These are phyloP conservation scores for Sebastes goodei DNA, from an alignment of 2,797 vertebrate genomes.

Conservation along the genomic window DNA sequence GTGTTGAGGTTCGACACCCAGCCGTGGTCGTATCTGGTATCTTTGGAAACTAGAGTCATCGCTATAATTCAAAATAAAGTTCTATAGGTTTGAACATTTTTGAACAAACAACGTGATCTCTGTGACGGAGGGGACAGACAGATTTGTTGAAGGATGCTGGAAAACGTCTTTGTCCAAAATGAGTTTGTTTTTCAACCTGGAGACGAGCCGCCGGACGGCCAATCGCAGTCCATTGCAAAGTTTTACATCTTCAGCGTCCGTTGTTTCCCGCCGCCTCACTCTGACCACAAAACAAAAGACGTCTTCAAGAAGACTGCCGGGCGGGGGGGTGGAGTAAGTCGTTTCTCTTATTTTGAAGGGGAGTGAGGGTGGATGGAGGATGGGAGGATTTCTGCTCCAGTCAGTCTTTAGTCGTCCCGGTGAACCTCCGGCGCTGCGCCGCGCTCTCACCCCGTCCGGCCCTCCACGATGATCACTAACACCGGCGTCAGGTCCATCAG, in stretches of 20 bases:
- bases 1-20: neutral
- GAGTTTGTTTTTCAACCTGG: neutral
- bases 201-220: neutral
- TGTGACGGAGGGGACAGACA: neutral
- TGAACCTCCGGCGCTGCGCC: neutral
- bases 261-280: neutral
- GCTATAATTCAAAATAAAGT: neutral
- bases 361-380: neutral
- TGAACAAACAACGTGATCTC: neutral
- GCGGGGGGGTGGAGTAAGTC: neutral
- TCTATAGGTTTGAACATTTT: neutral
- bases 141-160: neutral
- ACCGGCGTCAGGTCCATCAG: constrained; percentile 84
- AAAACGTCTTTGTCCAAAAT: neutral
- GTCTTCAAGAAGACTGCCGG: neutral
- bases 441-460: constrained; percentile 13
- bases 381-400: neutral
- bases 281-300: neutral
- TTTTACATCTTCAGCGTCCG: neutral
- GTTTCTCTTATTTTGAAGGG: neutral
- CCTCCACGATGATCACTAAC: constrained; percentile 78
- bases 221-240: neutral
- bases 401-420: constrained; percentile 9
- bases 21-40: accelerated
- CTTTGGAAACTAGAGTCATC: neutral